Evolutionary conservation across 2,888 invertebrate genomes (phyloP).

Genomic region (Nymphalis polychloros): DNA sequence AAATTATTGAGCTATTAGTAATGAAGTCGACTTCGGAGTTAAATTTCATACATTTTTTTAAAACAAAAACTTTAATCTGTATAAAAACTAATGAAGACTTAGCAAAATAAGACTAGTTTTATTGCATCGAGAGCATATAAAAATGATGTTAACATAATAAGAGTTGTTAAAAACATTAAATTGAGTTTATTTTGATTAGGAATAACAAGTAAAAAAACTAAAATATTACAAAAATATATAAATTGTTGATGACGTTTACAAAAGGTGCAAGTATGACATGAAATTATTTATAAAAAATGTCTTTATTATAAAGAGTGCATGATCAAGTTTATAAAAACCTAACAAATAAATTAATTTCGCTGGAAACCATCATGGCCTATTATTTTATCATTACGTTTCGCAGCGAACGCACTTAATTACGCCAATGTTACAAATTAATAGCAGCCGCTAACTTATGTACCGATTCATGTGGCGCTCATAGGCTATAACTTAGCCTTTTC

Average conservation of each 20-base stretch:
- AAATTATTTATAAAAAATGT: not conserved
- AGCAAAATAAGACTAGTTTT: no score
- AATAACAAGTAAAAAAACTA: not conserved
- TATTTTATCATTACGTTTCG: conserved; percentile 27
- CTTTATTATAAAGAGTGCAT: not conserved
- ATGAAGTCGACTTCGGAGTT: no score
- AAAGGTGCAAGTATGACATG: not conserved
- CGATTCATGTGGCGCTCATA: conserved; percentile 26
- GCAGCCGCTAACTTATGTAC: conserved; percentile 16
- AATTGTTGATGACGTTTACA: not conserved
- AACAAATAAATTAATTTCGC: conserved; percentile 7
- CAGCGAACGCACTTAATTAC: conserved; percentile 23
- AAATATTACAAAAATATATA: not conserved
- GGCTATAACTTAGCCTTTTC: conserved; percentile 36
- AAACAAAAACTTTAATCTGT: no score
- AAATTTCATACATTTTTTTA: no score
- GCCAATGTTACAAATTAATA: conserved; percentile 26
- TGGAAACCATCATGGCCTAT: conserved; percentile 27
- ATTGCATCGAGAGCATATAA: no score
- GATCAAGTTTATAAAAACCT: conserved; percentile 15
- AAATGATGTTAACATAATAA: no score
- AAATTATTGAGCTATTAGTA: no score
- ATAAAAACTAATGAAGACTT: no score
- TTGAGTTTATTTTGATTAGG: not conserved
- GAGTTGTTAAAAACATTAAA: no score